These are phyloP conservation scores for Phaethon lepturus DNA, from an alignment of 2,113 vertebrate genomes.

Conservation along the genomic window DNA sequence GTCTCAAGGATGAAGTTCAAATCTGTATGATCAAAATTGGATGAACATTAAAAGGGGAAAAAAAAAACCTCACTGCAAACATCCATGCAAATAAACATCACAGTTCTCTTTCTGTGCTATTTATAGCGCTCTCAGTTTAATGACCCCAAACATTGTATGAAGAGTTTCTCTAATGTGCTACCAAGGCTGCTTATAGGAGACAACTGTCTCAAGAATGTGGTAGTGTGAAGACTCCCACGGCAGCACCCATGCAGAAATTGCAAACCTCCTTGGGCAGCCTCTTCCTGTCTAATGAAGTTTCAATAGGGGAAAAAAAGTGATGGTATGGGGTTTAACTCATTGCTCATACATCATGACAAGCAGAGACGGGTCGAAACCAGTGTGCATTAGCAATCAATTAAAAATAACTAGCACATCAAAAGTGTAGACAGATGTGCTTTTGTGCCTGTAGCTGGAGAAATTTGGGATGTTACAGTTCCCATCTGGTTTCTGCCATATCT, in stretches of 20 bases:
- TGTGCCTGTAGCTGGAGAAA: not conserved
- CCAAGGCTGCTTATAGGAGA: slow-evolving; percentile 40
- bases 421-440: not conserved
- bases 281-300: not conserved
- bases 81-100: slow-evolving; percentile 50
- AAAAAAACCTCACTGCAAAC: not conserved
- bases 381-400: not conserved
- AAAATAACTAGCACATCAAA: not conserved
- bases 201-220: slow-evolving; percentile 35
- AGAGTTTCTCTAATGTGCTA: slow-evolving; percentile 48
- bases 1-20: slow-evolving; percentile 17
- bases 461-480: not conserved
- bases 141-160: slow-evolving; percentile 17
- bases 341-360: not conserved
- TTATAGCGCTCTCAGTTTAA: slow-evolving; percentile 52
- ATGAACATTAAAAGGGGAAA: slow-evolving; percentile 37
- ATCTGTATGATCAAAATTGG: slow-evolving; percentile 8
- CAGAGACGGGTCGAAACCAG: not conserved
- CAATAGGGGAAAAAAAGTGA: not conserved
- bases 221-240: slow-evolving; percentile 41
- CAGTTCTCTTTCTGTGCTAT: slow-evolving; percentile 33
- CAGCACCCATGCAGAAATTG: slow-evolving; percentile 15
- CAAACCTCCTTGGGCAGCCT: not conserved
- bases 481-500: not conserved
- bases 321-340: not conserved